These are phyloP conservation scores for Melanotaenia trifasciata DNA, from an alignment of 2,797 vertebrate genomes.

Conservation along the genomic window DNA sequence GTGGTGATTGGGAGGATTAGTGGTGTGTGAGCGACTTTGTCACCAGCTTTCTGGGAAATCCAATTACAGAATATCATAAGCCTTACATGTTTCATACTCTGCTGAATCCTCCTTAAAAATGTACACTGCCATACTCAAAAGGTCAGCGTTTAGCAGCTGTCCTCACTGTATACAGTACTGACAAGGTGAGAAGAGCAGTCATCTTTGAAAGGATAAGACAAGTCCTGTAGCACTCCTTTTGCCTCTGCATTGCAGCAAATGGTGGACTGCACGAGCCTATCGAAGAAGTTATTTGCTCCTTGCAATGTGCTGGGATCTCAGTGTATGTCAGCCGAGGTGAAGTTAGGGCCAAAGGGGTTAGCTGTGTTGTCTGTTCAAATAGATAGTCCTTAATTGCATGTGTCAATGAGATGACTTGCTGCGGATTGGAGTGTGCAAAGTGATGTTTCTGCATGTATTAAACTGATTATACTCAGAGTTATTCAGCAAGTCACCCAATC, in stretches of 20 bases:
- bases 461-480: conserved; percentile 55
- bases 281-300: conserved; percentile 68
- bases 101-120: conserved; percentile 77
- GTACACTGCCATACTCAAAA: conserved; percentile 52
- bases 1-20: conserved; percentile 86
- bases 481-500: conserved; percentile 52
- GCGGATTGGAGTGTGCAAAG: conserved; percentile 32
- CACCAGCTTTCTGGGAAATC: conserved; percentile 87
- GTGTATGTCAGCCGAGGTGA: conserved; percentile 50
- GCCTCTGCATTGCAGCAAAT: conserved; percentile 81
- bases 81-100: conserved; percentile 84
- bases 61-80: conserved; percentile 88
- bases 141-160: conserved; percentile 66
- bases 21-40: conserved; percentile 85
- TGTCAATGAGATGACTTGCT: conserved; percentile 65
- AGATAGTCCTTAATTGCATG: conserved; percentile 76
- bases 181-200: conserved; percentile 61
- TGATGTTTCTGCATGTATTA: conserved; percentile 52
- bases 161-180: conserved; percentile 28
- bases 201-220: conserved; percentile 61
- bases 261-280: conserved; percentile 54
- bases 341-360: conserved; percentile 51
- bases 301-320: conserved; percentile 48
- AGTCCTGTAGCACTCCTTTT: conserved; percentile 44
- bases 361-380: conserved; percentile 60